Conservation (phyloP, 2,888 invertebrate genomes). For the Myathropa florea region DNA sequence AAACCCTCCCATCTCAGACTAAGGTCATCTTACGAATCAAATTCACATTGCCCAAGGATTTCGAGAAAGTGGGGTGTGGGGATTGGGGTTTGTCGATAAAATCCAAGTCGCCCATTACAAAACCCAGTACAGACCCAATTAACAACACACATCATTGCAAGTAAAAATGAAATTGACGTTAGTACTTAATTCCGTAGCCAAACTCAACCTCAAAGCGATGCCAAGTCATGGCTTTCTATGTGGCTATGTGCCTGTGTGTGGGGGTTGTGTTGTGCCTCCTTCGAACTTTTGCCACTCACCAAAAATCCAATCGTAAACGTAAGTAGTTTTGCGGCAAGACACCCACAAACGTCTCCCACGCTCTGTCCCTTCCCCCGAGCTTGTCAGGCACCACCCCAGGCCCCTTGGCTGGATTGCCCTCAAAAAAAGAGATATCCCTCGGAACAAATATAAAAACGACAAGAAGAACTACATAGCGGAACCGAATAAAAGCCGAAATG, state of each 20-base stretch:
- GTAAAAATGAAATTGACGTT: slow-evolving; percentile 53
- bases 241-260: slow-evolving; percentile 28
- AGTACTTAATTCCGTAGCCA: slow-evolving; percentile 66
- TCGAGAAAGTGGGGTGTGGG: not conserved
- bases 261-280: slow-evolving; percentile 30
- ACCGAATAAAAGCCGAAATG: slow-evolving; percentile 47
- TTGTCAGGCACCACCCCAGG: not conserved
- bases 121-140: slow-evolving; percentile 23
- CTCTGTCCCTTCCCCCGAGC: not conserved
- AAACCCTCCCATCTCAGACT: not conserved
- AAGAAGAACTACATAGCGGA: not conserved
- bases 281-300: slow-evolving; percentile 59
- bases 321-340: slow-evolving; percentile 52
- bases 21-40: not conserved
- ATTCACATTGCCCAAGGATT: not conserved
- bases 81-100: not conserved
- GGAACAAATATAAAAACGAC: not conserved
- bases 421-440: not conserved
- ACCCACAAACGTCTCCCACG: slow-evolving; percentile 5
- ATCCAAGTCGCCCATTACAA: not conserved
- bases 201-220: slow-evolving; percentile 60
- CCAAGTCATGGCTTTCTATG: slow-evolving; percentile 63
- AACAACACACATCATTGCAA: slow-evolving; percentile 52
- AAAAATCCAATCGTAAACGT: slow-evolving; percentile 57
- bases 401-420: not conserved